Base-by-base conservation (phyloP, 2,888 invertebrate genomes). In the Ophonus ardosiacus region DNA sequence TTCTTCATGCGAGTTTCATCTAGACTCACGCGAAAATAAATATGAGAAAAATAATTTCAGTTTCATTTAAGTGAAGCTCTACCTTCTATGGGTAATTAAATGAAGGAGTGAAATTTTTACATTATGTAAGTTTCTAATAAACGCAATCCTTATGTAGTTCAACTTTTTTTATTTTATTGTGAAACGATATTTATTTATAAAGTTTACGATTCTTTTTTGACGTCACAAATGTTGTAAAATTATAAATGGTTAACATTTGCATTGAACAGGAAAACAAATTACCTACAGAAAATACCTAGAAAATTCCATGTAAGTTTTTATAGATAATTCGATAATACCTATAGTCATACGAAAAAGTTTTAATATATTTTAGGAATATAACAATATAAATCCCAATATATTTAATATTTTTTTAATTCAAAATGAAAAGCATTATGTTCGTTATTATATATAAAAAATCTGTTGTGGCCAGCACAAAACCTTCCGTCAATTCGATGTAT, bases 31-130 rank as follows among this genome's bases (percentile, higher is more conserved):
- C 78, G 40, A 78, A 78, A 57, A 13, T 51, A 51, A 18, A 13
- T 31, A 15, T 57, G 78, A 31, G 57, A 78, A 18, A 78, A 56
- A 10, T 17, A 18, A 13, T 51, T 78, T 78, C 78, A 57, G 38
- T 78, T 78, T 78, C 78, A 57, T 78, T 78, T 43, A 57, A 78
- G 78, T 57, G 78, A 78, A 78, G 57, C 78, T 8, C 40, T 24
- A 78, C 40, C 15, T 57, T 57, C 24, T 78, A 57, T 80, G 63
- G 80, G 63, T n/a, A 80, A 59, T 59, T 80, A 31, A 59, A 80
- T 38, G 17, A 17, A 74, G 43, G 43, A 43, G 71, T 40, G 71
- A 74, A 74, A 74, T 74, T 74, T 74, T 74, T 74, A 74, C 71
- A 74, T 74, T 51, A 74, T 43, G 40, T 43, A 21, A 74, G 43